Conservation (phyloP, 2,113 vertebrate genomes). For the Typhlomys cinereus region DNA sequence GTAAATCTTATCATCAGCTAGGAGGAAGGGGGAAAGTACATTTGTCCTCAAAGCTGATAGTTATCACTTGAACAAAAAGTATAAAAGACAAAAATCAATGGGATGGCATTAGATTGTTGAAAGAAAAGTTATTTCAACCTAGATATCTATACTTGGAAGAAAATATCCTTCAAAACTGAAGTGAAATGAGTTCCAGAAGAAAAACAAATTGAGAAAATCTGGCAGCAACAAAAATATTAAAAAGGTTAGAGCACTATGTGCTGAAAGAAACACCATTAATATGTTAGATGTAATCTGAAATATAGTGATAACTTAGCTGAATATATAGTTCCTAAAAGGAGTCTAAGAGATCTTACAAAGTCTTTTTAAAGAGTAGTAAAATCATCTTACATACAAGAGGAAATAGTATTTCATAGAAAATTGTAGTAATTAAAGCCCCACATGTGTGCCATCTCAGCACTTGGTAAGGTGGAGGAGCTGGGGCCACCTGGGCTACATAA, state of each 20-base stretch:
- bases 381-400: neutral
- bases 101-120: conserved; percentile 21
- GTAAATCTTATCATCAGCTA: conserved; percentile 18
- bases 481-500: neutral
- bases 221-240: neutral
- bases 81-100: conserved; percentile 22
- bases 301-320: neutral
- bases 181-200: neutral
- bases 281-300: neutral
- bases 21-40: neutral
- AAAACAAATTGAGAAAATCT: conserved; percentile 6
- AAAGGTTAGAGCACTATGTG: neutral
- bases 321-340: neutral
- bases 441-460: neutral
- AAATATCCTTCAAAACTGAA: conserved; percentile 16
- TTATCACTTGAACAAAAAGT: conserved; percentile 9
- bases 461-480: neutral
- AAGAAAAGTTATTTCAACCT: conserved; percentile 21
- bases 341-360: neutral
- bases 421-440: neutral
- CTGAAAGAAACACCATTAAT: conserved; percentile 1
- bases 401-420: neutral
- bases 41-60: neutral
- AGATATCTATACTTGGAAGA: neutral
- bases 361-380: neutral